Conservation (phyloP, 2,113 vertebrate species). For the Poecilia latipinna region DNA sequence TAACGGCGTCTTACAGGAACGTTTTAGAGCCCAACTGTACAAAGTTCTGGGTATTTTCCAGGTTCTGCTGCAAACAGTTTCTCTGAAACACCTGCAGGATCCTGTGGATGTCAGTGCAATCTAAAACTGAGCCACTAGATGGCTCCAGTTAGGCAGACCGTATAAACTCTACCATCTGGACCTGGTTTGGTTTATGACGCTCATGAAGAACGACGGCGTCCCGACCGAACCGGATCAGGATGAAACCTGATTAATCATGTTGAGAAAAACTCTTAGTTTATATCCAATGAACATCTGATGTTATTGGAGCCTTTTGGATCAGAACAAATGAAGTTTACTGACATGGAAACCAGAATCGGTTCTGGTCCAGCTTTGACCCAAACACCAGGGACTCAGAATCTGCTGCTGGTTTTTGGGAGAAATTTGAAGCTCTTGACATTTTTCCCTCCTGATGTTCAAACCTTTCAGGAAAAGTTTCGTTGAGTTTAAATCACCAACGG, state of each 20-base stretch:
- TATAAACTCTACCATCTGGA: background rate
- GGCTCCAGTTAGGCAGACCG: background rate
- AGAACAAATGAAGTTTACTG: background rate
- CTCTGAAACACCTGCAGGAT: background rate
- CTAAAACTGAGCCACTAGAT: background rate
- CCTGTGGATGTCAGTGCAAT: background rate
- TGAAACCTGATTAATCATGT: background rate
- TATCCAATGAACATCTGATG: background rate
- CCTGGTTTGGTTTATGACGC: background rate
- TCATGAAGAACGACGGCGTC: background rate
- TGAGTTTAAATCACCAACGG: too few species aligned
- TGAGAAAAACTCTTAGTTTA: background rate
- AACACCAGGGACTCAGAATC: background rate
- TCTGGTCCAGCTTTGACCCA: background rate
- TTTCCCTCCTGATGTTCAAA: background rate
- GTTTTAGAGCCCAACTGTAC: too few species aligned
- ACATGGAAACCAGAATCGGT: background rate
- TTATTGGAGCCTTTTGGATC: background rate
- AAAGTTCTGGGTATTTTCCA: background rate
- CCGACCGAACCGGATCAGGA: background rate
- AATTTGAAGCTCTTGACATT: background rate
- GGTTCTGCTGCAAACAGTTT: background rate
- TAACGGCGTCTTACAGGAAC: too few species aligned
- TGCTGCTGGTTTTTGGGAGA: background rate
- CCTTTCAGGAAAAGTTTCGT: background rate